These are phyloP conservation scores for Hypanus sabinus DNA, from an alignment of 2,113 vertebrate genomes.

Conservation along the genomic window DNA sequence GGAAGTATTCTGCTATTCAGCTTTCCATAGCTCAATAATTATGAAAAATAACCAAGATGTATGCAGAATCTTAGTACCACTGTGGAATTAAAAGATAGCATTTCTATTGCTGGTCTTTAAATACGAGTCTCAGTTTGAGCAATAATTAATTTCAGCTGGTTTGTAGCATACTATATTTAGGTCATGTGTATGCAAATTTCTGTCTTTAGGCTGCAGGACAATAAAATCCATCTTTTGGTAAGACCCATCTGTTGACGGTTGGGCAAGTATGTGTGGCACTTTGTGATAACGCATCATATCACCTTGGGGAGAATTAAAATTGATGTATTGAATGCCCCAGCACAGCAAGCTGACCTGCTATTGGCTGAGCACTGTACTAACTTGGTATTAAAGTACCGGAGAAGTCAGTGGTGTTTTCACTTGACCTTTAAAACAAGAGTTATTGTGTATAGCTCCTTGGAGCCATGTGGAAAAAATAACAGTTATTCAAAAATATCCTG, in stretches of 20 bases:
- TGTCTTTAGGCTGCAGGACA: background rate
- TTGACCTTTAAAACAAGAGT: background rate
- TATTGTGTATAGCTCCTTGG: background rate
- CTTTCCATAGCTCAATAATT: background rate
- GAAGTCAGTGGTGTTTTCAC: background rate
- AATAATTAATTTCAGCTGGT: background rate
- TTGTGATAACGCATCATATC: constrained; percentile 5
- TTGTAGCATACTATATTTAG: background rate
- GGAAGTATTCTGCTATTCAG: background rate
- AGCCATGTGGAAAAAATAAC: background rate
- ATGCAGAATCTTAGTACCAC: background rate
- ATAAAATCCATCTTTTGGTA: background rate
- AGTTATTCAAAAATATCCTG: background rate
- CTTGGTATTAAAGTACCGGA: background rate
- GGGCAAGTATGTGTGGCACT: constrained; percentile 10
- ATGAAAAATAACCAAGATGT: background rate
- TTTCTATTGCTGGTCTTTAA: background rate
- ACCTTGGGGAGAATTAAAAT: constrained; percentile 8
- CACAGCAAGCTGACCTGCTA: constrained; percentile 1
- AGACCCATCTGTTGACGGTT: background rate
- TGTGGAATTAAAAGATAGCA: background rate
- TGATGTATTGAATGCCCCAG: background rate
- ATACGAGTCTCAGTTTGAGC: background rate
- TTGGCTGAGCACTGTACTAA: constrained; percentile 2
- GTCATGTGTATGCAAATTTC: background rate